Base-by-base conservation (phyloP, 2,888 invertebrate species). In the Drosophila percnosoma region DNA sequence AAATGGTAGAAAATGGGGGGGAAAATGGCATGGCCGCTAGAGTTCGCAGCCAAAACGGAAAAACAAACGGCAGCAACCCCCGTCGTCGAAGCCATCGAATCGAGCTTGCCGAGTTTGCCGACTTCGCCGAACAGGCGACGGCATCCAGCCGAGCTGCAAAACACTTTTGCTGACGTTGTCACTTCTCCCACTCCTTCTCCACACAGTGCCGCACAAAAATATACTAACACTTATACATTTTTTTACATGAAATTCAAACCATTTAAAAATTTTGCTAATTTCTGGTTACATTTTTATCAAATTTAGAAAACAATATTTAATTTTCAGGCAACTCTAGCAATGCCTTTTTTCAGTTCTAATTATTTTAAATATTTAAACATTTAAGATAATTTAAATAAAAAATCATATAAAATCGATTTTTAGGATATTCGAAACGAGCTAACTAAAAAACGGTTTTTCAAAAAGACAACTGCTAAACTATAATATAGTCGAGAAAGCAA, bases 121-220 rank as follows among this genome's bases (percentile, higher is more conserved):
- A 51, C 36, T 27, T 38, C 38, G 67, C 59, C 59, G 63, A 81
- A 55, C 53, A 58, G 68, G 64, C 80, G 70, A 71, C 80, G 84
- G 80, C 57, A 72, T 64, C 71, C 48, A 57, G 73, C 62, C 69
- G 60, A 77, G 82, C 65, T 75, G 80, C 63, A 81, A 80, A 87
- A 88, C 82, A 89, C 78, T 87, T 87, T 86, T 87, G 87, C 90
- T 87, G 86, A 89, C 90, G 86, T 57, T 80, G 89, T 78, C 68
- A 76, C 62, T 63, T 33, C 33, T 11, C 33, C 62, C 54, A 1
- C 33, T 11, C 33, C 62, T 52, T 42, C 15, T 36, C 58, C 60
- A 24, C 8, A 61, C 49, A 72, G 45, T 15, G 15, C 21, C 1
- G 45, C 2, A 24, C 45, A 45, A 24, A 7, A 45, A 45, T 24